Conservation (phyloP, 2,797 vertebrate genomes). For the Monodelphis domestica region DNA sequence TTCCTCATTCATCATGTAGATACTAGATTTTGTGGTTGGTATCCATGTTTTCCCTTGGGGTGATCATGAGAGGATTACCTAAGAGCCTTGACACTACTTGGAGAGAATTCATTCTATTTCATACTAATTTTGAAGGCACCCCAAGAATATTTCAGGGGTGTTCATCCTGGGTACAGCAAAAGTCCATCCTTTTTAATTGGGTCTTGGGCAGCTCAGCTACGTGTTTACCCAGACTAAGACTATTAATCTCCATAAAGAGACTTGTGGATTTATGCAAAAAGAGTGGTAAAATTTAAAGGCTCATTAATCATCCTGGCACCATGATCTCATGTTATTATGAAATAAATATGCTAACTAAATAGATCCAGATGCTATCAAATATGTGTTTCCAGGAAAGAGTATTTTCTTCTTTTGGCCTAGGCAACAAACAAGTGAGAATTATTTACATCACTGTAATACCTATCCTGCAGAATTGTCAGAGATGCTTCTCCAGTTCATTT, state of each 20-base stretch:
- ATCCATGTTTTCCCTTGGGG: slow-evolving; percentile 26
- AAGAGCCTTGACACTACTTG: slow-evolving; percentile 58
- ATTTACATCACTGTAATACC: slow-evolving; percentile 39
- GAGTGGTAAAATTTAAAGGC: slow-evolving; percentile 58
- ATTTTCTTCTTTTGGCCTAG: slow-evolving; percentile 40
- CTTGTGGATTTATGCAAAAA: slow-evolving; percentile 57
- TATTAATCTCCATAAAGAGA: slow-evolving; percentile 66
- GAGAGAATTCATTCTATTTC: slow-evolving; percentile 47
- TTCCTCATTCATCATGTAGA: background rate
- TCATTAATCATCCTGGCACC: slow-evolving; percentile 70
- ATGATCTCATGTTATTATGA: slow-evolving; percentile 73
- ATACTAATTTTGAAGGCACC: slow-evolving; percentile 22
- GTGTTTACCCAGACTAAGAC: slow-evolving; percentile 30
- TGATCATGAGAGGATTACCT: slow-evolving; percentile 1
- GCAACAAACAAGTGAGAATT: slow-evolving; percentile 22
- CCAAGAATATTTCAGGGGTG: background rate
- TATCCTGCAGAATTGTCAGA: background rate
- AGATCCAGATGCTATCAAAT: slow-evolving; percentile 71
- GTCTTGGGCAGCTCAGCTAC: slow-evolving; percentile 20
- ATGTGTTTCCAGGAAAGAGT: slow-evolving; percentile 28
- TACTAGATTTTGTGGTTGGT: slow-evolving; percentile 18
- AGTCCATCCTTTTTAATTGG: slow-evolving; percentile 18
- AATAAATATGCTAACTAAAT: slow-evolving; percentile 69
- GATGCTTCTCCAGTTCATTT: background rate
- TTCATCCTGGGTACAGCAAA: background rate